These are phyloP conservation scores for Pogonocherus hispidulus DNA, from an alignment of 2,888 invertebrate genomes.

Conservation along the genomic window DNA sequence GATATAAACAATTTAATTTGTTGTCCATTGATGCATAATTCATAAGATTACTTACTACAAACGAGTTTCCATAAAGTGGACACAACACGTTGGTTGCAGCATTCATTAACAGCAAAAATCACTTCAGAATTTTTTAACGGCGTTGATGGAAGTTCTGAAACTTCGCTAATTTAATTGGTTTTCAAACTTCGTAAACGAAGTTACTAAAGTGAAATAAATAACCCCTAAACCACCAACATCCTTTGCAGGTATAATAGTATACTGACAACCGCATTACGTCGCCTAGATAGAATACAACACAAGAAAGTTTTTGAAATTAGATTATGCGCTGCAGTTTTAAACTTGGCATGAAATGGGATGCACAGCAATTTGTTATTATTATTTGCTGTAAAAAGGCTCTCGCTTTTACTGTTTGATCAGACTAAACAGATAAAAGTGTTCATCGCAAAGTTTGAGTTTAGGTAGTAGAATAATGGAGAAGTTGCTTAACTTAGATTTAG, in stretches of 20 bases:
- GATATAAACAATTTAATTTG: no score
- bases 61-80: not conserved
- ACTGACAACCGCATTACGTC: constrained; percentile 2
- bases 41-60: not conserved
- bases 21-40: no score
- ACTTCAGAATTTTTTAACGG: not conserved
- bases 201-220: constrained; percentile 11
- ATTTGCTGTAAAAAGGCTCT: not conserved
- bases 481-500: not conserved
- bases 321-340: not conserved
- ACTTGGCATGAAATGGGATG: not conserved
- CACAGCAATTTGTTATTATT: not conserved
- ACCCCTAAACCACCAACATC: constrained; percentile 2
- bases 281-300: not conserved
- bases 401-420: not conserved
- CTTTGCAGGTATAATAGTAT: constrained; percentile 7
- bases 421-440: not conserved
- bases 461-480: not conserved
- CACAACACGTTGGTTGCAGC: no score
- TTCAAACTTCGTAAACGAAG: constrained; percentile 12
- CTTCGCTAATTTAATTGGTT: constrained; percentile 16
- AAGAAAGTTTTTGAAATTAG: not conserved
- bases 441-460: not conserved
- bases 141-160: not conserved
- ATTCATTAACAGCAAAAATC: not conserved